These are phyloP conservation scores for Sander vitreus DNA, from an alignment of 2,113 vertebrate genomes.

Conservation along the genomic window DNA sequence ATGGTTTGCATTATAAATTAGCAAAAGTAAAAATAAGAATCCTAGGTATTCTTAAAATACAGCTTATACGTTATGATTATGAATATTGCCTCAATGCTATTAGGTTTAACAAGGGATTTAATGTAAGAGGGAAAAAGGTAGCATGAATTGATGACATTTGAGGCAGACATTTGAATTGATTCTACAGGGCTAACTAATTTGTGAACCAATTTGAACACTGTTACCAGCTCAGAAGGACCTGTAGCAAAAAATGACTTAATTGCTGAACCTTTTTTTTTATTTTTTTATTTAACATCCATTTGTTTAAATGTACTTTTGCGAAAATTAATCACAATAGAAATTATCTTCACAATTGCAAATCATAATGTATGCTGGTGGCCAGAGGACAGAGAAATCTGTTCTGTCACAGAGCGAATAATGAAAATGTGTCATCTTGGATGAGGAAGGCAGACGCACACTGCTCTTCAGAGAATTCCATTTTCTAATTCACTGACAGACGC, in stretches of 20 bases:
- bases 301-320: slow-evolving; percentile 54
- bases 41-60: neutral
- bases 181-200: slow-evolving; percentile 52
- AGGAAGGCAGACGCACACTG: slow-evolving; percentile 62
- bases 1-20: neutral
- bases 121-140: neutral
- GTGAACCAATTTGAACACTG: slow-evolving; percentile 53
- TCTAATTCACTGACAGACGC: slow-evolving; percentile 81
- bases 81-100: neutral
- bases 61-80: neutral
- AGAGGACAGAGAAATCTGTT: slow-evolving; percentile 70
- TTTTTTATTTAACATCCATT: slow-evolving; percentile 57
- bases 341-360: slow-evolving; percentile 60
- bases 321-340: slow-evolving; percentile 61
- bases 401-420: slow-evolving; percentile 69
- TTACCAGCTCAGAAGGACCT: slow-evolving; percentile 41
- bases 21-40: neutral
- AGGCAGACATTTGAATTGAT: neutral
- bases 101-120: slow-evolving; percentile 11
- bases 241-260: slow-evolving; percentile 31
- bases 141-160: slow-evolving; percentile 12
- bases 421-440: slow-evolving; percentile 79
- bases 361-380: slow-evolving; percentile 64
- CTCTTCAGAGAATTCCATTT: slow-evolving; percentile 80
- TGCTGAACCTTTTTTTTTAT: slow-evolving; percentile 11